Evolutionary conservation across 2,888 invertebrate species (phyloP).

Genomic region (Acanthosepion esculentum): DNA sequence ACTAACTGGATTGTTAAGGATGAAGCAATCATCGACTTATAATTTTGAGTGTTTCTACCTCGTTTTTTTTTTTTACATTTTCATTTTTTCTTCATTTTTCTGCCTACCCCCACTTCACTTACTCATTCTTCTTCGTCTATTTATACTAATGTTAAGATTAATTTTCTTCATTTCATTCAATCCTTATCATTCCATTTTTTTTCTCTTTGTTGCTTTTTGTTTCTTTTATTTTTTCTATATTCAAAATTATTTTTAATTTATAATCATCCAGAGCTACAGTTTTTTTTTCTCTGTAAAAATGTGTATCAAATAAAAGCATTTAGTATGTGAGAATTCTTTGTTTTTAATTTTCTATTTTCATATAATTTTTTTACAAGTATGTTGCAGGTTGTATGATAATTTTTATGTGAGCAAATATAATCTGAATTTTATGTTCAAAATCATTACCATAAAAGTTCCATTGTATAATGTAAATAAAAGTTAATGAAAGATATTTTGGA

Average conservation of each 20-base stretch:
- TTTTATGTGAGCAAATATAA: too few relatives aligned
- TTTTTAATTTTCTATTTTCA: not conserved
- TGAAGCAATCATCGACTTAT: not conserved
- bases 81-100: conserved; percentile 12
- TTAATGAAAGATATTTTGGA: too few relatives aligned
- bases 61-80: not conserved
- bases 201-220: too few relatives aligned
- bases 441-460: too few relatives aligned
- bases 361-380: not conserved
- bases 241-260: not conserved
- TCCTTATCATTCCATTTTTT: too few relatives aligned
- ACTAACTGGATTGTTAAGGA: conserved; percentile 33
- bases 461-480: too few relatives aligned
- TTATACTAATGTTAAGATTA: not conserved
- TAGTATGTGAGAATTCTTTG: not conserved
- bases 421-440: too few relatives aligned
- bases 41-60: not conserved
- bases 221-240: not conserved
- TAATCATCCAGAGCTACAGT: not conserved
- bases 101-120: not conserved
- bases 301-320: not conserved
- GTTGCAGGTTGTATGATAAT: not conserved
- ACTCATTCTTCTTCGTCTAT: not conserved
- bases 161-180: not conserved
- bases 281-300: not conserved